These are phyloP conservation scores for Babyrousa celebensis DNA, from an alignment of 2,797 vertebrate species.

Conservation along the genomic window DNA sequence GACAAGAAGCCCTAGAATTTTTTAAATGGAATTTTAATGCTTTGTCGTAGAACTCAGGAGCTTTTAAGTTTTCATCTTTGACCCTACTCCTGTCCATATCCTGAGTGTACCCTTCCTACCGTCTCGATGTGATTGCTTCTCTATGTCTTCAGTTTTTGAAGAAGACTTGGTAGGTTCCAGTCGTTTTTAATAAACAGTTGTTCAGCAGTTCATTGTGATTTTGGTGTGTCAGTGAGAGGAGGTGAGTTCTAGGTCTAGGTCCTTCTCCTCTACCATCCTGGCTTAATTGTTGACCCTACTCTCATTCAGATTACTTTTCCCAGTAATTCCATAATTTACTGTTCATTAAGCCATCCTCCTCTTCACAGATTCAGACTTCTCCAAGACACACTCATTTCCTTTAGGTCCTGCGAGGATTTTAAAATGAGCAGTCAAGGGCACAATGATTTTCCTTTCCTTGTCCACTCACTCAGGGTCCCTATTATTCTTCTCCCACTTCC, in stretches of 20 bases:
- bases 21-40: slow-evolving; percentile 17
- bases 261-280: too few relatives aligned
- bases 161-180: too few relatives aligned
- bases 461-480: background rate
- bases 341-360: background rate
- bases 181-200: too few relatives aligned
- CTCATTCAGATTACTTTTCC: background rate
- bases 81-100: background rate
- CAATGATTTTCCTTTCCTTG: background rate
- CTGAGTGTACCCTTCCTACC: too few relatives aligned
- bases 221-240: too few relatives aligned
- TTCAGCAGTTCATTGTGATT: too few relatives aligned
- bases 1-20: too few relatives aligned
- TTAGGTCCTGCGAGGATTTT: background rate
- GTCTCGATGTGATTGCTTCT: too few relatives aligned
- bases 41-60: background rate
- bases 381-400: background rate
- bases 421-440: background rate
- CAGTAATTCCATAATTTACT: background rate
- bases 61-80: background rate
- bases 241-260: too few relatives aligned
- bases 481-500: background rate
- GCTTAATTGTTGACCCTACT: background rate
- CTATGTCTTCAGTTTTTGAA: too few relatives aligned
- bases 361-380: background rate